Evolutionary conservation across 2,797 vertebrate species (phyloP), one percentile per base, ranked within the genome.

Genomic region (Karalla daura): DNA sequence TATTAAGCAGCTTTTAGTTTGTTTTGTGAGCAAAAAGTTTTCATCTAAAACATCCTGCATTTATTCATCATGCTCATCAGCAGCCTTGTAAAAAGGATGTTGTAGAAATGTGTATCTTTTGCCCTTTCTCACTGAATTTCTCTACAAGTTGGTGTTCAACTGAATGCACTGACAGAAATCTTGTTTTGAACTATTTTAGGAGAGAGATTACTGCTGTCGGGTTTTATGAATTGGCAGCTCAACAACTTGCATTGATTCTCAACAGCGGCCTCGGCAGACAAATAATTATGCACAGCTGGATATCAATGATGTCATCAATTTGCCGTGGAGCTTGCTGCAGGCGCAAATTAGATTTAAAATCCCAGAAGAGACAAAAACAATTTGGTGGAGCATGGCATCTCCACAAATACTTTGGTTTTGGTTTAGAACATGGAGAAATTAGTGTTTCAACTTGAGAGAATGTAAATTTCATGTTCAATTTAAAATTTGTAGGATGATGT

Each of bases 221-320:
- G 25, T 78, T 74, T 77, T 59, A 51, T 76, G 51, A 77, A 76
- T 70, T 79, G 76, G 40, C 41, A 53, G 63, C 56, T 62, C 37
- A 83, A 76, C 66, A 63, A 56, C 43, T 53, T n/a, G 33, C 41
- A 84, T 86, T 8, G 33, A 70, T 83, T 78, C 33, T 55, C 37
- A 18, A 51, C 17, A 13, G 36, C 46, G 13, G 52, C 60, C 59
- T 58, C 71, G 17, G 67, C 58, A 39, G 61, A 74, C 15, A 40
- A 65, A 12, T 85, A 69, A 85, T 83, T 71, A 81, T 83, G 60
- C 70, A 81, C 81, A 80, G 64, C 63, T 70, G 73, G 65, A n/a
- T 80, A 77, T 78, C 83, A 74, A 80, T 86, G 84, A 86, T 86
- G 70, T 86, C 79, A 86, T 84, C 60, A 67, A 37, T 74, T 74